phyloP scores from a whole-genome alignment of 2,888 invertebrate genomes.

The Anthrax anthrax region DNA sequence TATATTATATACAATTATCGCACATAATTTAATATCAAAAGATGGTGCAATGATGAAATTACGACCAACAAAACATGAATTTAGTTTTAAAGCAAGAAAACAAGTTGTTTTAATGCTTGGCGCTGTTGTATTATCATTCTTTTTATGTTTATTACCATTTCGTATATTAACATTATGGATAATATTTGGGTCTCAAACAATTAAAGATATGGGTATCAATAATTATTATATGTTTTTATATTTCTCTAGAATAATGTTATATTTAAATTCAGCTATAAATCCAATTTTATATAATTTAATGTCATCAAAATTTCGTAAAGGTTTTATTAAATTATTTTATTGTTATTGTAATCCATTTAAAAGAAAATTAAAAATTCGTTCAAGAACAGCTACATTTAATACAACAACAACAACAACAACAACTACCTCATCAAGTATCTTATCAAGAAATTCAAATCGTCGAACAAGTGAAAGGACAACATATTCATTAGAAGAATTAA shows the following conservation, averaged over 20 bases:
- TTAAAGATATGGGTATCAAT: constrained; percentile 55
- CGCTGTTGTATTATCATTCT: constrained; percentile 76
- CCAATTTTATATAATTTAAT: constrained; percentile 85
- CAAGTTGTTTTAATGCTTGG: constrained; percentile 80
- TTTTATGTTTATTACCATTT: constrained; percentile 76
- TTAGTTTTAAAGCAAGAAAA: constrained; percentile 57
- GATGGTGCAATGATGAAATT: constrained; percentile 49
- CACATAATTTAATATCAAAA: constrained; percentile 59
- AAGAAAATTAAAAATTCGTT: constrained; percentile 36
- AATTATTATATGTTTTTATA: constrained; percentile 70
- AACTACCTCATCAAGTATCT: constrained; percentile 40
- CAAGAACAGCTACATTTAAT: constrained; percentile 41
- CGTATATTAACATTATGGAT: constrained; percentile 71
- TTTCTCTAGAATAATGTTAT: constrained; percentile 74
- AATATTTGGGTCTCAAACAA: constrained; percentile 56
- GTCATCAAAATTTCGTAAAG: constrained; percentile 78
- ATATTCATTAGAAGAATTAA: constrained; percentile 10
- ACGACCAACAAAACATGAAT: constrained; percentile 55
- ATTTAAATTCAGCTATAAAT: constrained; percentile 80
- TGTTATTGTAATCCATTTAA: constrained; percentile 31
- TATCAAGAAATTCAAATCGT: constrained; percentile 45
- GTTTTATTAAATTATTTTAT: constrained; percentile 56
- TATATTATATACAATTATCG: constrained; percentile 69
- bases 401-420: constrained; percentile 40
- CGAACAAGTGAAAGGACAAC: constrained; percentile 35